These are phyloP conservation scores for Poeciliopsis turrubarensis DNA, from an alignment of 2,113 vertebrate species.

Conservation along the genomic window DNA sequence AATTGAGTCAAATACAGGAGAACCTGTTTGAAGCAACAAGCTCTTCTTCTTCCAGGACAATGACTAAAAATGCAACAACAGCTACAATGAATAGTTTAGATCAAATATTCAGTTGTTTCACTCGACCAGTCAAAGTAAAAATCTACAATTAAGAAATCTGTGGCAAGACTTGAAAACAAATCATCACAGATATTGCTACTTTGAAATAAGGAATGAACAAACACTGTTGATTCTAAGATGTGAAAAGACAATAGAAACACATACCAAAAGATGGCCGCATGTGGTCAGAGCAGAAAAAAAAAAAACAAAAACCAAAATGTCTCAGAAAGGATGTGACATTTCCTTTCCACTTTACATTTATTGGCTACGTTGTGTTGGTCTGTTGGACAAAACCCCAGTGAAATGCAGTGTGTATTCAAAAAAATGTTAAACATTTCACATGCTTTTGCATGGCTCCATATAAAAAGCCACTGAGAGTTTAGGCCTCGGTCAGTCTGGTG, in stretches of 20 bases:
- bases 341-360: neutral
- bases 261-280: neutral
- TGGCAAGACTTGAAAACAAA: neutral
- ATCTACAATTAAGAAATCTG: neutral
- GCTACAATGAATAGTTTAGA: neutral
- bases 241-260: neutral
- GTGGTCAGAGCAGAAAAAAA: no score
- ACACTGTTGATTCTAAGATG: neutral
- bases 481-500: slow-evolving; percentile 56
- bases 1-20: neutral
- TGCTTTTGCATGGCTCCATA: neutral
- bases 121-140: neutral
- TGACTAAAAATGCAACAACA: neutral
- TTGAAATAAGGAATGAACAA: neutral
- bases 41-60: neutral
- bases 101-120: neutral
- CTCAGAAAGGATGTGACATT: neutral
- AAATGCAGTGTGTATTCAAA: neutral
- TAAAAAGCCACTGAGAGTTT: slow-evolving; percentile 29
- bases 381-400: neutral
- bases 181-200: neutral
- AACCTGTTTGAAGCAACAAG: neutral
- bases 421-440: neutral
- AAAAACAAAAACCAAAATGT: neutral
- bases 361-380: neutral